Base-by-base conservation (phyloP, 2,888 invertebrate genomes). In the Stratiomys singularior region DNA sequence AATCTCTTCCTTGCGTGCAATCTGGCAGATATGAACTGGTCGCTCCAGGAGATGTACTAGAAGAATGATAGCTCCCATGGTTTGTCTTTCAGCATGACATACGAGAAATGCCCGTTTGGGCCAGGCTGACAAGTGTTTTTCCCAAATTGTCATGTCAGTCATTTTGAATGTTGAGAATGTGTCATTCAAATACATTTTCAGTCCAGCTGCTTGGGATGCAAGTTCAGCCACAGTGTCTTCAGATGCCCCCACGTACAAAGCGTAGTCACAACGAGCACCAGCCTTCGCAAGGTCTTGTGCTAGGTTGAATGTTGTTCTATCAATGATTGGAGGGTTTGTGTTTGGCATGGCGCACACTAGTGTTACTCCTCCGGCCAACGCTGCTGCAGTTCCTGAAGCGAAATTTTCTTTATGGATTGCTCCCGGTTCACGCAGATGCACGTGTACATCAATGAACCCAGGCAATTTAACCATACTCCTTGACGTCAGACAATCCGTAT, bases 141-240 rank as follows among this genome's bases (percentile, higher is more conserved):
- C 93, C 99, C 99, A 99, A 23, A 94, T 89, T 1, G 93, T 92
- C 86, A 98, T 92, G 83, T 96, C 95, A 81, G 94, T 94, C 84
- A 99, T 89, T 83, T 92, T 92, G 11, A 99, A 88, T 0, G 97
- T 97, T 1, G 96, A 95, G 84, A 93, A 99, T 0, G 99, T 99
- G 85, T 97, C 93, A 85, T 99, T 99, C 0, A 99, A 90, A 86
- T 99, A 99, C 97, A 99, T 98, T 89, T 99, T 99, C 9, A 99
- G 88, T 11, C 93, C 94, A 1, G 96, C 96, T 0, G 94, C 93
- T 83, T 93, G 90, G 0, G 92, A 89, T 0, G 95, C 94, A 76
- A 98, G 87, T 84, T 96, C 94, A 0, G 91, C 88, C 30, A 93
- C 90, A 0, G 90, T 89, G 47, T 90, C 91, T 4, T 93, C 91